Conservation (phyloP, 1,140 invertebrate genomes). For the Nasonia vitripennis region DNA sequence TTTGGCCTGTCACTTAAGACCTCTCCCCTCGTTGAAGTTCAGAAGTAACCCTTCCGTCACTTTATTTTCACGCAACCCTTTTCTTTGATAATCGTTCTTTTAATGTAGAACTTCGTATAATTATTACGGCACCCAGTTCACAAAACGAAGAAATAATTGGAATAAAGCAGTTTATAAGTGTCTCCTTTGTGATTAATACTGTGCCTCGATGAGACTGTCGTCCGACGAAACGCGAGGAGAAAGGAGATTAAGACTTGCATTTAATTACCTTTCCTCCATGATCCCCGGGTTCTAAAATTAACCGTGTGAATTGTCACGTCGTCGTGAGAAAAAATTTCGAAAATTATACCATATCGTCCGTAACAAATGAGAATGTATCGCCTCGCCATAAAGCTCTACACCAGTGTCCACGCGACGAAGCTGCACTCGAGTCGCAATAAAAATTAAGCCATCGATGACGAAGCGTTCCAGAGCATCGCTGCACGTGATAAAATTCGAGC, state of each 20-base stretch:
- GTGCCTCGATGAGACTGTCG: not conserved
- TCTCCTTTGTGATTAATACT: not conserved
- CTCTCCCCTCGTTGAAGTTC: not conserved
- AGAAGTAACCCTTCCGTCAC: not conserved
- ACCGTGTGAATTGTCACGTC: no score
- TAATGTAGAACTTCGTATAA: not conserved
- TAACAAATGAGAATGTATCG: no score
- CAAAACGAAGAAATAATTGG: not conserved
- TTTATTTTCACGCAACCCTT: not conserved
- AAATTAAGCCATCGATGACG: not conserved
- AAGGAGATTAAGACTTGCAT: conserved; percentile 30
- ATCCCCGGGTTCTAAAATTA: not conserved
- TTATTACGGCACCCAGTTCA: not conserved
- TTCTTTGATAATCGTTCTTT: conserved; percentile 4
- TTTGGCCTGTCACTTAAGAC: not conserved
- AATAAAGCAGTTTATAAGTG: not conserved
- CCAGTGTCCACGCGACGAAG: no score
- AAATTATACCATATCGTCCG: no score
- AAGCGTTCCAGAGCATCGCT: not conserved
- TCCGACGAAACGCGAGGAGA: not conserved
- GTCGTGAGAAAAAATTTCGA: no score
- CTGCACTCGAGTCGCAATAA: not conserved
- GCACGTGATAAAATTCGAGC: not conserved
- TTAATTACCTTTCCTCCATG: not conserved
- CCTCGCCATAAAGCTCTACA: no score